Conservation (phyloP, 1,140 invertebrate species). For the Plectus sambesii region DNA sequence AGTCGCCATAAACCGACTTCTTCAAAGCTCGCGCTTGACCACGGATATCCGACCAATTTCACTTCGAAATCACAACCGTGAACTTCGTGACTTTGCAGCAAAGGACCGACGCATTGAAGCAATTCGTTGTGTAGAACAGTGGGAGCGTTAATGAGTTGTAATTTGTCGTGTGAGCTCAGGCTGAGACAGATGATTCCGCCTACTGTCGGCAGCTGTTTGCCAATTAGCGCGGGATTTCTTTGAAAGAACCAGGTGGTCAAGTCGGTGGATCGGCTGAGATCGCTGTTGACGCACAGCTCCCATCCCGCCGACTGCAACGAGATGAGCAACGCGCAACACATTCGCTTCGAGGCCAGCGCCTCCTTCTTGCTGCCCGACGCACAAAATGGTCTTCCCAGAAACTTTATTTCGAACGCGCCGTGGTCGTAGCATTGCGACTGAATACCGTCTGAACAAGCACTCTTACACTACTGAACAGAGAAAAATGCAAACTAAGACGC, state of each 20-base stretch:
- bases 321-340: neutral
- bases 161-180: constrained; percentile 6
- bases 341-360: neutral
- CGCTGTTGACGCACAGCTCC: constrained; percentile 4
- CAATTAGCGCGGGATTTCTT: neutral
- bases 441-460: neutral
- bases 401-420: neutral
- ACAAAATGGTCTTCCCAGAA: neutral
- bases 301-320: neutral
- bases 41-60: constrained; percentile 8
- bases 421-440: neutral
- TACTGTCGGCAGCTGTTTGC: neutral
- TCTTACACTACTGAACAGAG: neutral
- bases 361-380: neutral
- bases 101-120: neutral
- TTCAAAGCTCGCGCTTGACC: neutral
- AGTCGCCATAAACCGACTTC: constrained; percentile 1
- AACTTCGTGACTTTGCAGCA: constrained; percentile 7
- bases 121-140: neutral
- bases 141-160: constrained; percentile 10
- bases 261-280: constrained; percentile 4
- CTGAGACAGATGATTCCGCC: constrained; percentile 5
- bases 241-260: constrained; percentile 2
- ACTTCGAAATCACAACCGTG: neutral
- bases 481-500: neutral